Evolutionary conservation across 2,888 invertebrate species (phyloP), one percentile per base, ranked within the genome.

Genomic region (Xestia xanthographa): DNA sequence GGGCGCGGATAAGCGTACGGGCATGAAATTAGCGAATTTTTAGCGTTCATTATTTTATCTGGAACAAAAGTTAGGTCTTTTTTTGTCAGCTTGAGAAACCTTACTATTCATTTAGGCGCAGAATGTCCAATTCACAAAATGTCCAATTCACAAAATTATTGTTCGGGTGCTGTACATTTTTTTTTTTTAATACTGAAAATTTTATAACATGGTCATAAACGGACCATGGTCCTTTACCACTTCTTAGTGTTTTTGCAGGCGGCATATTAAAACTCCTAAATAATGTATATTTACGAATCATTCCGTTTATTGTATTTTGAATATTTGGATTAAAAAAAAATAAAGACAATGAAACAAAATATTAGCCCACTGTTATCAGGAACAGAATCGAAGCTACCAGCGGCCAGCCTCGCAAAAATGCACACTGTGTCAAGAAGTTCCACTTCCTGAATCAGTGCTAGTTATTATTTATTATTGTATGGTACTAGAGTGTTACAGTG

Each of bases 1-100:
- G 85, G 85, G 87, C 73, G 82, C 84, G 89, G 89, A 88, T 90
- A 90, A 89, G 82, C 79, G 79, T 84, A 70, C 72, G 91, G 93
- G 91, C 88, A 91, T 79, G 68, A 87, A 88, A 87, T 68, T 48
- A 68, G 91, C 91, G 92, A 69, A 62, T 79, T 34, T 14, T 78
- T 56, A 2, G 26, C 14, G 38, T n/a, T 41, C n/a, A 60, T 41
- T 69, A 78, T 9, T n/a, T 69, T 50, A 69, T 48, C 56, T 58
- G 3, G n/a, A 48, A 29, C 8, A n/a, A 48, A 75, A 20, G 14
- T 20, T 9, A 5, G 22, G 12, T 20, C 8, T 2, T 20, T 58
- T 58, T 14, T 53, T 53, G 5, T 26, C 6, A 6, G 6, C 14
- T 56, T 26, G 1, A 14, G 14, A 29, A 58, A 3, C 26, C 58